phyloP scores from a whole-genome alignment of 2,113 vertebrate species.

The Sphyrna mokarran region DNA sequence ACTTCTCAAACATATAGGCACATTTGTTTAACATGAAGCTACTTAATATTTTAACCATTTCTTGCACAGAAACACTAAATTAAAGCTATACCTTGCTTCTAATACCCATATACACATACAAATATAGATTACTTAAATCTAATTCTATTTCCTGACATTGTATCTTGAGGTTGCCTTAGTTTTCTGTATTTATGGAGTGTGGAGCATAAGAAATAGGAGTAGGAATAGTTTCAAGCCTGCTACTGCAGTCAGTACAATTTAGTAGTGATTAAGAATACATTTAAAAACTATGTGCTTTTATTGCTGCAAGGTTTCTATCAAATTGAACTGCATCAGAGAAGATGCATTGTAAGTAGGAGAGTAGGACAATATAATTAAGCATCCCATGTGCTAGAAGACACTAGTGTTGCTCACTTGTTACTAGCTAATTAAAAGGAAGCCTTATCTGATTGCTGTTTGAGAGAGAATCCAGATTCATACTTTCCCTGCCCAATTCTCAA shows the following conservation, averaged over 20 bases:
- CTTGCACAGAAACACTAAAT: too few relatives aligned
- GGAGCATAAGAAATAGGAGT: neutral
- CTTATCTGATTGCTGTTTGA: conserved; percentile 85
- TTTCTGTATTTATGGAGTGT: too few relatives aligned
- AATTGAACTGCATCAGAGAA: neutral
- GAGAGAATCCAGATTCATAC: conserved; percentile 94
- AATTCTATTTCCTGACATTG: too few relatives aligned
- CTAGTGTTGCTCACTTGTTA: conserved; percentile 79
- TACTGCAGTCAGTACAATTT: neutral
- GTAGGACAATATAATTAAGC: neutral
- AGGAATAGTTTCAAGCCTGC: neutral
- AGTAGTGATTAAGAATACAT: neutral
- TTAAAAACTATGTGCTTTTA: neutral
- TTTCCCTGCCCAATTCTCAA: conserved; percentile 99
- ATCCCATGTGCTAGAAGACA: neutral
- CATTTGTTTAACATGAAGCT: too few relatives aligned
- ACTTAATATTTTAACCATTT: too few relatives aligned
- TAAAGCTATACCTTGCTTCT: too few relatives aligned
- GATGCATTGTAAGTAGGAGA: neutral
- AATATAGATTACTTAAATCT: too few relatives aligned
- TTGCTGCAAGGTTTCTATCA: neutral
- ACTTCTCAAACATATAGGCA: too few relatives aligned
- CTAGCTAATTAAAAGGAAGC: conserved; percentile 85
- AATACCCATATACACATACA: too few relatives aligned
- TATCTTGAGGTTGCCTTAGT: too few relatives aligned